These are phyloP conservation scores for Eriocheir sinensis DNA, from an alignment of 1,140 invertebrate genomes.

Conservation along the genomic window DNA sequence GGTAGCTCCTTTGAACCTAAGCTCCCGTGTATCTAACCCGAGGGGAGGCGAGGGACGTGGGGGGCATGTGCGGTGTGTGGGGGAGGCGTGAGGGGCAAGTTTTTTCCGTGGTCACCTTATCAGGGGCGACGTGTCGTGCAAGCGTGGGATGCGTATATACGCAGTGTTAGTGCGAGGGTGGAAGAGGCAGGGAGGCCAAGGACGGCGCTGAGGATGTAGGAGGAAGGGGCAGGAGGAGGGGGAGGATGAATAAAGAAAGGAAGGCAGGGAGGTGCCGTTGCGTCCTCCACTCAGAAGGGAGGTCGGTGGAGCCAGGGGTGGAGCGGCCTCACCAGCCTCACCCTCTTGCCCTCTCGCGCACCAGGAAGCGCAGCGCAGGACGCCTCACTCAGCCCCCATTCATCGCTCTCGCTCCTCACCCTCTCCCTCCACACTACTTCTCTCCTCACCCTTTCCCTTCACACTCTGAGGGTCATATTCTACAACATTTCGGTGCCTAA, in stretches of 20 bases:
- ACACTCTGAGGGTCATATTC: too few species aligned
- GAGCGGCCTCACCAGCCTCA: not conserved
- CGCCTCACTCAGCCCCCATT: constrained; percentile 1
- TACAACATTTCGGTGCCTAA: too few species aligned
- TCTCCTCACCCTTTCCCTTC: not conserved
- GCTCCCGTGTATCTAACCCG: too few species aligned
- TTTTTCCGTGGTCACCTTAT: not conserved
- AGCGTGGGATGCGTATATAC: not conserved
- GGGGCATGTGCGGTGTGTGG: not conserved
- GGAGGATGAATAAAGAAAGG: not conserved
- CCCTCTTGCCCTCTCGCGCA: constrained; percentile 9
- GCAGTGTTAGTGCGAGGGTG: not conserved
- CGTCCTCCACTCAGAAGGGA: constrained; percentile 11
- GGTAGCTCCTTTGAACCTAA: too few species aligned
- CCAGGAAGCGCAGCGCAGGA: not conserved
- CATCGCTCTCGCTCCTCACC: not conserved
- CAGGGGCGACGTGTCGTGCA: not conserved
- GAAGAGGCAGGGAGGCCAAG: not conserved
- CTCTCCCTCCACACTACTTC: not conserved
- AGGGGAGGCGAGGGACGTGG: too few species aligned
- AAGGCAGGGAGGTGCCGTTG: not conserved
- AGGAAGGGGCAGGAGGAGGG: not conserved
- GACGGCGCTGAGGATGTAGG: not conserved
- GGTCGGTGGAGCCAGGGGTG: not conserved
- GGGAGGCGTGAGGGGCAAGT: not conserved